Percentiles rank a stretch among this genome's conserved stretches.
These are phyloP conservation scores for Helicoverpa armigera DNA, from an alignment of 1,140 invertebrate genomes.

Conservation along the genomic window DNA sequence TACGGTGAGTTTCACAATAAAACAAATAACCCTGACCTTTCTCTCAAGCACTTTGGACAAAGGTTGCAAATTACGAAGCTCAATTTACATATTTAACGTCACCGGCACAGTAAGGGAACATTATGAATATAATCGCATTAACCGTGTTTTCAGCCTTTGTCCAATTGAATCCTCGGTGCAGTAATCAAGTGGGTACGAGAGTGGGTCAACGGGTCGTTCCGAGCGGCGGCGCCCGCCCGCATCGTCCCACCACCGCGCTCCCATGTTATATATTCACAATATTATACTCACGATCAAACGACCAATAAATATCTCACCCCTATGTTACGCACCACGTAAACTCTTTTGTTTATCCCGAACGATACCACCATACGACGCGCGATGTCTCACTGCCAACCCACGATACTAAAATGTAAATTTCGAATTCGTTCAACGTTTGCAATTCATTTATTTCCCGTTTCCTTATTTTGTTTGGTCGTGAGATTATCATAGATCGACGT, in stretches of 20 bases:
- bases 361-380: constrained; percentile 10
- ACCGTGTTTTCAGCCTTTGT: constrained; percentile 75
- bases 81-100: constrained; percentile 58
- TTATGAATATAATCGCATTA: constrained; percentile 74
- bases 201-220: constrained; percentile 77
- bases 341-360: constrained; percentile 31
- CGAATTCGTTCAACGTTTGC: constrained; percentile 41
- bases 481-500: constrained; percentile 32
- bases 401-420: constrained; percentile 24
- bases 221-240: constrained; percentile 62
- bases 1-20: constrained; percentile 67
- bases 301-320: constrained; percentile 57
- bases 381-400: constrained; percentile 13
- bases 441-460: constrained; percentile 46
- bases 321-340: constrained; percentile 49
- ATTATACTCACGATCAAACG: constrained; percentile 57
- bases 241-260: constrained; percentile 65
- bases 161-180: constrained; percentile 75
- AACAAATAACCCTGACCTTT: constrained; percentile 52
- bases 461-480: constrained; percentile 40
- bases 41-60: constrained; percentile 43
- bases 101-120: constrained; percentile 53
- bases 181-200: constrained; percentile 74
- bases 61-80: constrained; percentile 46
- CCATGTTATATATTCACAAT: constrained; percentile 65